Evolutionary conservation across 2,888 invertebrate genomes (phyloP), one percentile per base, ranked within the genome.

Genomic region (Microplitis manilae): DNA sequence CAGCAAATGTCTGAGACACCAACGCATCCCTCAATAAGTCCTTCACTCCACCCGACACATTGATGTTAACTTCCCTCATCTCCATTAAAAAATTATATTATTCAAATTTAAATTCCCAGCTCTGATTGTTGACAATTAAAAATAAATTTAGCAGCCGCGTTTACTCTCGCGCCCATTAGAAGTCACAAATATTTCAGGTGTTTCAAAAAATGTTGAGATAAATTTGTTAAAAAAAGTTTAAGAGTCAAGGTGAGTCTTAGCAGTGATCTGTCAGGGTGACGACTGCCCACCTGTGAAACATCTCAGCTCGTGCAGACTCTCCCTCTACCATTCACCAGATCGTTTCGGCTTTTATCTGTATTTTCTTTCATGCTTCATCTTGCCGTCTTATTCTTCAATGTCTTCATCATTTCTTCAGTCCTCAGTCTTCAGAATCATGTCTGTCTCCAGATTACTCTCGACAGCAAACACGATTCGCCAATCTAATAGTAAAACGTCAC

Each of bases 1-100:
- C 94, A 79, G 92, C 92, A 78, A 91, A 91, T 39, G 90, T 88
- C 85, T 92, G 92, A 9, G 91, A 91, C 87, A 92, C 92, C 91
- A 94, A 88, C 9, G 86, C 86, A 75, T 87, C 88, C 78, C 84
- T 83, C 62, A 89, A 80, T 69, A 89, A 86, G 73, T 88, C 86
- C 13, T 86, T 84, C 38, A 82, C 81, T 75, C 83, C 85, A 50
- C 87, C 85, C 67, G 87, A 85, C 74, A 88, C 84, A 15, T 86
- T 84, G 50, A 88, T 85, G 79, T 85, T 85, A 81, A 87, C 87
- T 70, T 86, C 86, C 86, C 87, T 87, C 84, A 86, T 60, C 38
- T 40, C 64, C 50, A 50, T 50, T 13, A 13, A 50, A 39, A 62
- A 62, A 17, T 62, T 15, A 13, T 13, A 2, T 62, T 17, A 62